Evolutionary conservation across 2,888 invertebrate species (phyloP).

Genomic region (Stenolophus ochropezus): DNA sequence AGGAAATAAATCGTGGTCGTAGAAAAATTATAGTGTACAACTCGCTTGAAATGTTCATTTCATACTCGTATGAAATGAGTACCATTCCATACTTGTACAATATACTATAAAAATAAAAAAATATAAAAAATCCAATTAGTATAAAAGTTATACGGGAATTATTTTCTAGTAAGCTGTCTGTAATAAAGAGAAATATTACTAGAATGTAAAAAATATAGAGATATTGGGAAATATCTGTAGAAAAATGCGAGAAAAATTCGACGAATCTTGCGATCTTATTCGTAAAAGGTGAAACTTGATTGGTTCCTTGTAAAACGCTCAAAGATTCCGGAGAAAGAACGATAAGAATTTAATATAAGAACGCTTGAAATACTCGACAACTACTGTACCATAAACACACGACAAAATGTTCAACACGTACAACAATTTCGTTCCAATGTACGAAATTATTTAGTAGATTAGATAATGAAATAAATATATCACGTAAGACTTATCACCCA

Average conservation of each 20-base stretch:
- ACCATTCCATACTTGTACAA: no score
- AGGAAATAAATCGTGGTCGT: no score
- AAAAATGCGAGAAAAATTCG: not conserved
- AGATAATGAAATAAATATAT: no score
- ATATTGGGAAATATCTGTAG: not conserved
- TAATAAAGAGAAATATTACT: not conserved
- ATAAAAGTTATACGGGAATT: no score
- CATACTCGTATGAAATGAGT: no score
- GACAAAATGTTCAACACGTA: not conserved
- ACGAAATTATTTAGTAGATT: not conserved
- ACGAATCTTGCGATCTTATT: not conserved
- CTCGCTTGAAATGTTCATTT: no score
- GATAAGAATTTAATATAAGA: not conserved
- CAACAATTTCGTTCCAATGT: not conserved
- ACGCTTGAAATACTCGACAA: not conserved
- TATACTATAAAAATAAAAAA: no score
- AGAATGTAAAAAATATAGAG: not conserved
- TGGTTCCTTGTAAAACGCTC: not conserved
- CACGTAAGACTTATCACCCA: no score
- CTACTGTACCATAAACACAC: not conserved
- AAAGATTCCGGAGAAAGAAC: not conserved
- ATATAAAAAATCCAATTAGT: no score
- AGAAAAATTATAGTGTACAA: no score
- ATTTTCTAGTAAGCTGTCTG: no score
- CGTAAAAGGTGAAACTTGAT: not conserved